phyloP scores from a whole-genome alignment of 1,140 invertebrate genomes.

The Panagrolaimus sp. region DNA sequence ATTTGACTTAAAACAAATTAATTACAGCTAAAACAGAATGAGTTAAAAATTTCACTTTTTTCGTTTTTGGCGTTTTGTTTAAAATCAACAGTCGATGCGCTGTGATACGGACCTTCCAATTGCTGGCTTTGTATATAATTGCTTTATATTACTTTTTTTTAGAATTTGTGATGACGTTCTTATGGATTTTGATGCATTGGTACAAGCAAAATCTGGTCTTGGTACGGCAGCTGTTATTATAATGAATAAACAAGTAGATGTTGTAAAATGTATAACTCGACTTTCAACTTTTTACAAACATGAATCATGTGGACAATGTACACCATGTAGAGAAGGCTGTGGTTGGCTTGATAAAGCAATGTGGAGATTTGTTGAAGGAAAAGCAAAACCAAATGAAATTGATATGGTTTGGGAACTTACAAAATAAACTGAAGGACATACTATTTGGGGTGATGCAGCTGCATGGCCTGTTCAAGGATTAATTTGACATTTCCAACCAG shows the following conservation, averaged over 20 bases:
- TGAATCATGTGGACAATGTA: constrained; percentile 98
- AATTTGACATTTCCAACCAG: constrained; percentile 92
- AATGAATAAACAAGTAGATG: constrained; percentile 93
- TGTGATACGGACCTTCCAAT: too few species aligned
- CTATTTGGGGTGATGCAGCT: constrained; percentile 97
- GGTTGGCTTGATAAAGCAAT: constrained; percentile 99
- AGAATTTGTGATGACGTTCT: constrained; percentile 87
- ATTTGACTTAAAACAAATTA: too few species aligned
- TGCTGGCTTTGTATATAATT: too few species aligned
- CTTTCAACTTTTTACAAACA: constrained; percentile 98
- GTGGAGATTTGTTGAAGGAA: constrained; percentile 79
- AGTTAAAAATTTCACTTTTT: too few species aligned
- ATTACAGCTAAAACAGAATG: too few species aligned
- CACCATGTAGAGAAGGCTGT: constrained; percentile 92
- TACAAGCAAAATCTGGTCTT: constrained; percentile 84
- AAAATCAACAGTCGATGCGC: too few species aligned
- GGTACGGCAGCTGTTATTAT: constrained; percentile 97
- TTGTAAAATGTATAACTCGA: constrained; percentile 89
- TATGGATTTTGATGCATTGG: constrained; percentile 95
- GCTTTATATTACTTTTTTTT: too few species aligned
- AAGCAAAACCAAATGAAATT: constrained; percentile 87
- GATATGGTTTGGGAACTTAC: constrained; percentile 98
- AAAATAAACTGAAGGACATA: constrained; percentile 99
- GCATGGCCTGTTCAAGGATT: constrained; percentile 98
- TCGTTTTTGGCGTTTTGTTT: too few species aligned